Evolutionary conservation across 2,797 vertebrate species (phyloP).

Genomic region (Chaetodon trifasciatus): DNA sequence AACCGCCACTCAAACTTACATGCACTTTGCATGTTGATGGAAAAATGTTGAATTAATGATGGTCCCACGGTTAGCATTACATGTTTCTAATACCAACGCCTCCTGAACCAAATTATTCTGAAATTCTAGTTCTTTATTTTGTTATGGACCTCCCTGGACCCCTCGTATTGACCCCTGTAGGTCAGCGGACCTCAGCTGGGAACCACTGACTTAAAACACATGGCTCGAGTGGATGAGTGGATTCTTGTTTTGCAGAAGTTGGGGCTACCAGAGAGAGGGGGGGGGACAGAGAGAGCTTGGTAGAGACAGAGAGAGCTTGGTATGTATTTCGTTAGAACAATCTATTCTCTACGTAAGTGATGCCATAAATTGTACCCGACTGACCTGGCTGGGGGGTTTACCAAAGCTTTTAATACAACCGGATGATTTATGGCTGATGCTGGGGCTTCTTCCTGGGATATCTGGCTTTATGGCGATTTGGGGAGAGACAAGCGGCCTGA

Average conservation of each 20-base stretch:
- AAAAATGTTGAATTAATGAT: not conserved
- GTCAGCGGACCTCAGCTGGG: constrained; percentile 62
- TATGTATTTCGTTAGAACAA: constrained; percentile 70
- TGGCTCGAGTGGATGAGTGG: constrained; percentile 58
- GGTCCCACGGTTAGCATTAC: not conserved
- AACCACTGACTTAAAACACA: constrained; percentile 71
- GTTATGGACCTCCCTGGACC: constrained; percentile 32
- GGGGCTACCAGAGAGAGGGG: constrained; percentile 13
- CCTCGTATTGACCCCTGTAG: constrained; percentile 52
- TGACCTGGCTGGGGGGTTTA: constrained; percentile 72
- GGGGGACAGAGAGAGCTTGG: not conserved
- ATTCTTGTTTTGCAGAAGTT: constrained; percentile 54
- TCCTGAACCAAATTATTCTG: constrained; percentile 4
- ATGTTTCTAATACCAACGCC: not conserved
- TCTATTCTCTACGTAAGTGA: constrained; percentile 70
- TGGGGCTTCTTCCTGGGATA: constrained; percentile 56
- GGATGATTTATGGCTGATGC: constrained; percentile 74
- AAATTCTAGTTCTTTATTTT: constrained; percentile 47
- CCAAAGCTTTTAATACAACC: constrained; percentile 75
- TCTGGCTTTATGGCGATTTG: constrained; percentile 57
- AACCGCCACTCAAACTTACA: not conserved
- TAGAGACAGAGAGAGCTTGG: not conserved
- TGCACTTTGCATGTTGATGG: not conserved
- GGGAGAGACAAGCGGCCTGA: constrained; percentile 35
- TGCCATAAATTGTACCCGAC: constrained; percentile 69